Evolutionary conservation across 1,140 invertebrate genomes (phyloP), one percentile per base, ranked within the genome.

Genomic region (Drosophila lini): DNA sequence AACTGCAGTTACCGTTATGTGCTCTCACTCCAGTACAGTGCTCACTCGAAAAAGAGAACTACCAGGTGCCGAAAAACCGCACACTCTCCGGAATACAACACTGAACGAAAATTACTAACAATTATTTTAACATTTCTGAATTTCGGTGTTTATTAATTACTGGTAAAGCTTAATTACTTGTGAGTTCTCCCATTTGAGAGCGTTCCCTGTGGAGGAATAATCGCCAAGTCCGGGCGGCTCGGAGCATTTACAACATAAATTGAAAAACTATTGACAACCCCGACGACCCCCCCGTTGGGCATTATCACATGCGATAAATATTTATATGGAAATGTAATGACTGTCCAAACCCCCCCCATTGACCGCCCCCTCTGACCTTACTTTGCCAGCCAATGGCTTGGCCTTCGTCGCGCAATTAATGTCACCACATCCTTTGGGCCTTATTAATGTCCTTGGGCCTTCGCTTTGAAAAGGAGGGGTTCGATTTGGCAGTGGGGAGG

Each of bases 301-400:
- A 88, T 88, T 88, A 89, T 88, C 83, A 80, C 83, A 88, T 68
- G 84, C 84, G 80, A 88, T 88, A 89, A 86, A 86, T 86, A 86
- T 86, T 86, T 86, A 86, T 86, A 86, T 86, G 83, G 83, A 86
- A 86, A 86, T 86, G 83, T 86, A 86, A 89, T 88, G 83, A 83
- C 78, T 64, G 58, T 36, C 34, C 57, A 13, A 13, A 41, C 32
- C 47, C 36, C 36, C 28, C 45, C 16, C 44, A 6, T 19, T 22
- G 10, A 10, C n/a, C 42, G 4, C 50, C 45, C 16, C 32, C 31
- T 11, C 31, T 11, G 47, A 16, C 47, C 45, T 28, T 47, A 32
- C 2, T 22, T 38, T 16, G 11, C 36, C 48, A 15, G 34, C n/a
- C 50, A 32, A 42, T 63, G 55, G 25, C 45, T 56, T 40, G 44